Evolutionary conservation across 1,140 invertebrate genomes (phyloP).

Genomic region (Macrotrachela quadricornifera): DNA sequence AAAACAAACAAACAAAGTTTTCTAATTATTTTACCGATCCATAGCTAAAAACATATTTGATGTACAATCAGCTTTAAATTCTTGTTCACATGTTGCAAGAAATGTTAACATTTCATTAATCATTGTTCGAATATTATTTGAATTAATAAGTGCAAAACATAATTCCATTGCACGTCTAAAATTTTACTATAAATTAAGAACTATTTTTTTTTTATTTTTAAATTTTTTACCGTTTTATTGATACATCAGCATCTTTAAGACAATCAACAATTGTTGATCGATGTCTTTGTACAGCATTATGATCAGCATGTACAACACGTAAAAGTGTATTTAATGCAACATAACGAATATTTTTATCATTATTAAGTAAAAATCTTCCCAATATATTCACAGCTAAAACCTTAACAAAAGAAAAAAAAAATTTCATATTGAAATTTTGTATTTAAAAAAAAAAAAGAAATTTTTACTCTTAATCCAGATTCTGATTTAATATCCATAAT

Average conservation of each 20-base stretch:
- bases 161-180: constrained; percentile 73
- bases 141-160: constrained; percentile 86
- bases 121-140: constrained; percentile 78
- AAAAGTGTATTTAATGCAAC: constrained; percentile 90
- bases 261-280: constrained; percentile 92
- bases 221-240: constrained; percentile 16
- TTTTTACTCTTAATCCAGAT: constrained; percentile 53
- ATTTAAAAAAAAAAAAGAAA: constrained; percentile 13
- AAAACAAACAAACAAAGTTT: too few relatives aligned
- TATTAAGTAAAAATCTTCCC: constrained; percentile 88
- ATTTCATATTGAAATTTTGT: too few relatives aligned
- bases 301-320: constrained; percentile 83
- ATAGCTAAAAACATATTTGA: constrained; percentile 88
- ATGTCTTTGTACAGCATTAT: constrained; percentile 90
- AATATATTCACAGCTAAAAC: constrained; percentile 88
- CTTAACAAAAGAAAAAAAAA: too few relatives aligned
- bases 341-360: constrained; percentile 97
- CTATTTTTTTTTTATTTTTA: too few relatives aligned
- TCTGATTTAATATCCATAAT: constrained; percentile 97
- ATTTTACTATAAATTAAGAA: too few relatives aligned
- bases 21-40: constrained; percentile 38
- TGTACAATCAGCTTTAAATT: constrained; percentile 90
- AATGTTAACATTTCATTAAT: constrained; percentile 81
- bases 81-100: constrained; percentile 76
- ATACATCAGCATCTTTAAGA: constrained; percentile 47